phyloP scores from a whole-genome alignment of 2,113 vertebrate species.

The Nannospalax galili region DNA sequence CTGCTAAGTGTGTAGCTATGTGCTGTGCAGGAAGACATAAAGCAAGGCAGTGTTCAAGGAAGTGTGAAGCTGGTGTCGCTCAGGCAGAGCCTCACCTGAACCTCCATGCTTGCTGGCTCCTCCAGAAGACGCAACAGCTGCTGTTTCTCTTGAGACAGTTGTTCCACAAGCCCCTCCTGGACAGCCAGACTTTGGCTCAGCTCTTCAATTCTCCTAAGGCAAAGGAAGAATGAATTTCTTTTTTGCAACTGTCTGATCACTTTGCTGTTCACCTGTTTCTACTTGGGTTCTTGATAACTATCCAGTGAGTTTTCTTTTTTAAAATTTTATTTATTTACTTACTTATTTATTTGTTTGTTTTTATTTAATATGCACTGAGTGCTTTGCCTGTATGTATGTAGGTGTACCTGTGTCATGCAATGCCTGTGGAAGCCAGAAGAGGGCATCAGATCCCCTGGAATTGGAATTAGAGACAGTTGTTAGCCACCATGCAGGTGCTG shows the following conservation, averaged over 20 bases:
- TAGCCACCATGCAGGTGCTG: too few species aligned
- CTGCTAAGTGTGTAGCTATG: not conserved
- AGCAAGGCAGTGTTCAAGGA: not conserved
- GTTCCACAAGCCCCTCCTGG: slow-evolving; percentile 87
- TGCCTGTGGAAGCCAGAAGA: too few species aligned
- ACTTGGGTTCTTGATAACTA: not conserved
- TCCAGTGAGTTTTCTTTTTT: not conserved
- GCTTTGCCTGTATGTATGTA: too few species aligned
- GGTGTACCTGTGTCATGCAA: too few species aligned
- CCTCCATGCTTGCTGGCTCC: slow-evolving; percentile 62
- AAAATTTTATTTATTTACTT: too few species aligned
- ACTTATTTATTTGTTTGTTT: too few species aligned
- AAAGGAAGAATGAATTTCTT: slow-evolving; percentile 9
- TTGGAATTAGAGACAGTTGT: too few species aligned
- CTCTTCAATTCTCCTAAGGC: slow-evolving; percentile 88
- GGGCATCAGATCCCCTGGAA: too few species aligned
- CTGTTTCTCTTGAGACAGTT: slow-evolving; percentile 87
- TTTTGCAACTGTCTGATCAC: not conserved
- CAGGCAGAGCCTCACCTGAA: slow-evolving; percentile 84
- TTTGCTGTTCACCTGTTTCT: not conserved
- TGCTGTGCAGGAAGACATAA: not conserved
- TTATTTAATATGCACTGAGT: too few species aligned
- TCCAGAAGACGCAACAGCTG: slow-evolving; percentile 82
- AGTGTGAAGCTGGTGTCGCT: not conserved
- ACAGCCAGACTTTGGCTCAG: slow-evolving; percentile 86